Conservation (phyloP, 2,113 vertebrate species). For the Hipposideros armiger region DNA sequence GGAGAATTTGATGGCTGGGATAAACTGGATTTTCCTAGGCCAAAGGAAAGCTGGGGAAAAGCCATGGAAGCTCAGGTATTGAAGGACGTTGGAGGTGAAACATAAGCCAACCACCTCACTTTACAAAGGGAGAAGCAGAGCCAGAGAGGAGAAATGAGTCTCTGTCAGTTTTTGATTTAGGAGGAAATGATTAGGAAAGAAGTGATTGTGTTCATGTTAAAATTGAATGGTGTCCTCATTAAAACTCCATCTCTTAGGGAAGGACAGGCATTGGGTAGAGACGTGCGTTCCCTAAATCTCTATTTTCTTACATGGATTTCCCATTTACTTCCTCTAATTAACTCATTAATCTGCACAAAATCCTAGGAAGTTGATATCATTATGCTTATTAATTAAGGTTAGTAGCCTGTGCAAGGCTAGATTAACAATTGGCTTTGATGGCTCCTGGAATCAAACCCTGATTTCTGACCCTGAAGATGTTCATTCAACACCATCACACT, state of each 20-base stretch:
- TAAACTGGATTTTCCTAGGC: neutral
- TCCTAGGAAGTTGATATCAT: constrained; percentile 31
- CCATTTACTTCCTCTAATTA: constrained; percentile 66
- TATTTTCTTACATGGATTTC: constrained; percentile 6
- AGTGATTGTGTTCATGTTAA: constrained; percentile 34
- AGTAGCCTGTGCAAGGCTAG: neutral
- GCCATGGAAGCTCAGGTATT: neutral
- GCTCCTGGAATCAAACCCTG: constrained; percentile 28
- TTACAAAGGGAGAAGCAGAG: constrained; percentile 14
- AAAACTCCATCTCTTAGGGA: constrained; percentile 45
- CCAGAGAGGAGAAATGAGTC: constrained; percentile 2
- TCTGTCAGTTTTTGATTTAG: constrained; percentile 57
- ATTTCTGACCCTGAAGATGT: neutral
- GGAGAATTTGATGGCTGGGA: neutral
- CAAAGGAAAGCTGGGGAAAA: neutral
- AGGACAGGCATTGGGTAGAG: neutral
- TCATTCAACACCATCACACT: neutral
- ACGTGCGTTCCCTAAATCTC: neutral
- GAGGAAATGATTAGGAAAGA: constrained; percentile 57
- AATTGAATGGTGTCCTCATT: constrained; percentile 66
- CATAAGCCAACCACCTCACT: neutral
- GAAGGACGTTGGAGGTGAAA: constrained; percentile 35
- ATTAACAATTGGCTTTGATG: constrained; percentile 50
- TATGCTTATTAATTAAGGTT: constrained; percentile 68
- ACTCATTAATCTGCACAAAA: constrained; percentile 61